These are phyloP conservation scores for Clarias macrocephalus DNA, from an alignment of 2,113 vertebrate genomes.

Conservation along the genomic window DNA sequence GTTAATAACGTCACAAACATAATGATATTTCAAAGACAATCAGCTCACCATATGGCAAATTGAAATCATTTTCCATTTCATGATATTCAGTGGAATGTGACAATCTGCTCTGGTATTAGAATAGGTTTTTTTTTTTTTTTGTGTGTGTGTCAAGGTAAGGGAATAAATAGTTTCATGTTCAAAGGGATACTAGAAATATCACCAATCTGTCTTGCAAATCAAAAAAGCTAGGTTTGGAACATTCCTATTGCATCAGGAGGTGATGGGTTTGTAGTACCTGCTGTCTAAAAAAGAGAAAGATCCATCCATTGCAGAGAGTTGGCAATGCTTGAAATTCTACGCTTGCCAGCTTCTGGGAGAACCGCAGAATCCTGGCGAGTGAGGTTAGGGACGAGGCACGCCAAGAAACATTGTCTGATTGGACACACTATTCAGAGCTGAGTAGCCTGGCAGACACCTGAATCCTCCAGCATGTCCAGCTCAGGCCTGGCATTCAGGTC, in stretches of 20 bases:
- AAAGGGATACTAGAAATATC: background rate
- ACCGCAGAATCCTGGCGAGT: slow-evolving; percentile 30
- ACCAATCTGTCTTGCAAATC: background rate
- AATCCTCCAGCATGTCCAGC: slow-evolving; percentile 37
- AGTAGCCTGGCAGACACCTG: slow-evolving; percentile 46
- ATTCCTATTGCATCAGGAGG: background rate
- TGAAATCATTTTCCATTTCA: slow-evolving; percentile 7
- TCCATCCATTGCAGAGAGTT: slow-evolving; percentile 19
- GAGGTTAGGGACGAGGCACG: slow-evolving; percentile 21
- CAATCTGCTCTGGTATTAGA: slow-evolving; percentile 4
- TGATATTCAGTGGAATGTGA: slow-evolving; percentile 14
- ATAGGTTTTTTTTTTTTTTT: background rate
- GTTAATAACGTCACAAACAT: background rate
- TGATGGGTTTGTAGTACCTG: background rate
- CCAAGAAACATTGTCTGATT: slow-evolving; percentile 44
- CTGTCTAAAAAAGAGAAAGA: background rate
- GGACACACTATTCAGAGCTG: slow-evolving; percentile 41
- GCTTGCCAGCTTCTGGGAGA: slow-evolving; percentile 30
- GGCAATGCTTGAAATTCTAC: slow-evolving; percentile 29
- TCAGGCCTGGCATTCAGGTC: slow-evolving; percentile 31
- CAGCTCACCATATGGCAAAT: slow-evolving; percentile 1
- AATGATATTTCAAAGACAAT: slow-evolving; percentile 20
- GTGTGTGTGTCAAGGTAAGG: background rate
- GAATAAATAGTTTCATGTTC: background rate
- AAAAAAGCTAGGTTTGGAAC: background rate